These are phyloP conservation scores for Gymnopithys bicolor DNA, from an alignment of 2,797 vertebrate species.

Conservation along the genomic window DNA sequence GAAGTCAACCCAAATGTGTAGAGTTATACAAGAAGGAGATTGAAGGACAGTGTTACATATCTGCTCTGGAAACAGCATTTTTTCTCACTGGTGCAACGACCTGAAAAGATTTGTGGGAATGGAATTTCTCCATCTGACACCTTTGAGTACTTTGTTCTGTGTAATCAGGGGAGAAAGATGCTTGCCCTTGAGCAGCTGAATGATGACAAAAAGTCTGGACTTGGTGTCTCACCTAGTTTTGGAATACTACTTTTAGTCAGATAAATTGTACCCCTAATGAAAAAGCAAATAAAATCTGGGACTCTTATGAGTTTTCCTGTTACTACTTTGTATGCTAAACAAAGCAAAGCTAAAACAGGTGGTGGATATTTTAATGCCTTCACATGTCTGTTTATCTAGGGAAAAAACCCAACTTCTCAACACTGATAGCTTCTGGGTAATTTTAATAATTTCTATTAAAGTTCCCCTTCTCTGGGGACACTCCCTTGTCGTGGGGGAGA, in stretches of 20 bases:
- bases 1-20: neutral
- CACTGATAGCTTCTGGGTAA: neutral
- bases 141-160: neutral
- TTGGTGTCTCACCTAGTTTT: neutral
- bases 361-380: slow-evolving; percentile 22
- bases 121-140: neutral
- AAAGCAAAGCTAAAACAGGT: slow-evolving; percentile 27
- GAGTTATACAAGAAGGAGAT: neutral
- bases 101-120: neutral
- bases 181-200: neutral
- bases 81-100: neutral
- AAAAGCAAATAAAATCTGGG: slow-evolving; percentile 1
- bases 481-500: too few relatives aligned
- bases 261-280: neutral
- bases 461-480: neutral
- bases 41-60: neutral
- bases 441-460: neutral
- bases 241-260: neutral
- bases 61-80: neutral
- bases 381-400: neutral
- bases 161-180: neutral
- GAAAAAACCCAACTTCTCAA: neutral
- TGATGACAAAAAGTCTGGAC: neutral
- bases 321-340: neutral
- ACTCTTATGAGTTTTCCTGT: neutral